A percentile compares a stretch with the other conserved stretches of the same genome.
Conservation (phyloP, 2,113 vertebrate species). For the Spermophilus dauricus region DNA sequence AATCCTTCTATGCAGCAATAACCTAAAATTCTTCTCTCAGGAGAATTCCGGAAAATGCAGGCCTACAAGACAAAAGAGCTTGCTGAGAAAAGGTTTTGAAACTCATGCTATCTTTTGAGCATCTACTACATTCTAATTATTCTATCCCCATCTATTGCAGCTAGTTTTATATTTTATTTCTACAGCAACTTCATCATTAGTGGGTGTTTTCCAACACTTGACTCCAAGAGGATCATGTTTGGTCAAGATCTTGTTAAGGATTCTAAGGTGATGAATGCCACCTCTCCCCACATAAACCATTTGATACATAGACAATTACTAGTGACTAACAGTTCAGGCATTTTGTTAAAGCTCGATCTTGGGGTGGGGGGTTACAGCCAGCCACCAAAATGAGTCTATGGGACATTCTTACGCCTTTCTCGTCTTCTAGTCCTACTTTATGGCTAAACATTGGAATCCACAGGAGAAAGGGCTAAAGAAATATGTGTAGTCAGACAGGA, state of each 20-base stretch:
- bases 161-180: conserved; percentile 57
- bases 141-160: neutral
- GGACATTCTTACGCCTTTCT: neutral
- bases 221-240: conserved; percentile 34
- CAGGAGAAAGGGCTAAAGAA: neutral
- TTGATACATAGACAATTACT: neutral
- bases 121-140: neutral
- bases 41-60: neutral
- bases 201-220: conserved; percentile 1
- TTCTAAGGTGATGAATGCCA: neutral
- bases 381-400: neutral
- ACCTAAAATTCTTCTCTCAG: conserved; percentile 19
- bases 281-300: neutral
- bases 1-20: neutral
- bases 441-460: neutral
- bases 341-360: conserved; percentile 2
- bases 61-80: neutral
- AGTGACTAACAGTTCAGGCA: neutral
- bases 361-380: neutral
- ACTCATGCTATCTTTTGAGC: neutral
- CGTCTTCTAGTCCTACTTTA: neutral
- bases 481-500: neutral
- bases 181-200: neutral
- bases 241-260: neutral
- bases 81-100: neutral